Percentiles rank a stretch among this genome's conserved stretches.
These are phyloP conservation scores for Thalassoma bifasciatum DNA, from an alignment of 2,113 vertebrate species.

Conservation along the genomic window DNA sequence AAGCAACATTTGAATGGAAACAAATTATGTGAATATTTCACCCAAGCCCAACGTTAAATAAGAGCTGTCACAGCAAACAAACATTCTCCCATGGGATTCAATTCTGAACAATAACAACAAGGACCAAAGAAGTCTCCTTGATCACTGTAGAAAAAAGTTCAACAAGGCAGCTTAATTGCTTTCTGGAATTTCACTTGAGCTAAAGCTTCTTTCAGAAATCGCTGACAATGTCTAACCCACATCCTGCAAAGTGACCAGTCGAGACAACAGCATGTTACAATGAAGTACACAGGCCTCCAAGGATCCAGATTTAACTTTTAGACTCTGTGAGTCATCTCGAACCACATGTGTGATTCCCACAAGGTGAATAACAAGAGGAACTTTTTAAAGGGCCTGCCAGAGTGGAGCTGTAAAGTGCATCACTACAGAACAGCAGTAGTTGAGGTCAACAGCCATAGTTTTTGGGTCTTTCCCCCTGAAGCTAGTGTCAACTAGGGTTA, in stretches of 20 bases:
- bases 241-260: conserved; percentile 4
- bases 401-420: conserved; percentile 8
- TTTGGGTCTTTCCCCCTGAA: background rate
- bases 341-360: conserved; percentile 27
- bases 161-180: too few species aligned
- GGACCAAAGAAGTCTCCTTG: too few species aligned
- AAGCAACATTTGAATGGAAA: too few species aligned
- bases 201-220: background rate
- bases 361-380: background rate
- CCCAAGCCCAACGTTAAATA: too few species aligned
- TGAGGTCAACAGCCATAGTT: conserved; percentile 13
- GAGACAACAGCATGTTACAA: background rate
- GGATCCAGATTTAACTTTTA: background rate
- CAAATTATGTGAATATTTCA: too few species aligned
- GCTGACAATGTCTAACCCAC: background rate
- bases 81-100: too few species aligned
- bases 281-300: conserved; percentile 4
- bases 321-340: conserved; percentile 3
- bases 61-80: background rate
- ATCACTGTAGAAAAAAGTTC: too few species aligned
- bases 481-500: background rate
- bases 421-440: conserved; percentile 16
- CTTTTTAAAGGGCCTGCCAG: background rate
- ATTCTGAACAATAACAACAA: too few species aligned
- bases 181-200: background rate